Evolutionary conservation across 1,140 invertebrate genomes (phyloP).

Genomic region (Neelides sp.): DNA sequence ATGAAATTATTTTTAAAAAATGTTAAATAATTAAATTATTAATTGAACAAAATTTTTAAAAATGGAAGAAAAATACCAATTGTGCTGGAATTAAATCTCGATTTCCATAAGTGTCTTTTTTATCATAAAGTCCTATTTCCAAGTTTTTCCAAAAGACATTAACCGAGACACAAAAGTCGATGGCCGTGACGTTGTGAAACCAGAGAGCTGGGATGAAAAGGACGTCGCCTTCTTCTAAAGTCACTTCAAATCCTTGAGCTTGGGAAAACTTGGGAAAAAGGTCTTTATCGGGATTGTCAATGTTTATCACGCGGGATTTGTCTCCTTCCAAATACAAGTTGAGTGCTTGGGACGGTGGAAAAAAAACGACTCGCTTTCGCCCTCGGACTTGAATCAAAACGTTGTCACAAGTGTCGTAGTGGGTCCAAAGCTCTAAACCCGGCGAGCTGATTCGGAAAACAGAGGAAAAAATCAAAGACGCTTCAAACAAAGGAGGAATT

Average conservation of each 20-base stretch:
- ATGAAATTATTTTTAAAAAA: slow-evolving; percentile 8
- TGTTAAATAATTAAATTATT: too few species aligned
- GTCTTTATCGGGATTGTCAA: slow-evolving; percentile 41
- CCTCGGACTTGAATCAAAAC: slow-evolving; percentile 45
- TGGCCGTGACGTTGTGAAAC: slow-evolving; percentile 46
- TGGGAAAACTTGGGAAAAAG: slow-evolving; percentile 42
- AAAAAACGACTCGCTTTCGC: slow-evolving; percentile 43
- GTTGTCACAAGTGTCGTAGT: slow-evolving; percentile 54
- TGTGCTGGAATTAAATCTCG: slow-evolving; percentile 41
- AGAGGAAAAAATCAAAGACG: slow-evolving; percentile 43
- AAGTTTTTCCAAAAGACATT: slow-evolving; percentile 51
- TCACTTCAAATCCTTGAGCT: slow-evolving; percentile 37
- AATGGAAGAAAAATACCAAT: slow-evolving; percentile 34
- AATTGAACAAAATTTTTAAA: too few species aligned
- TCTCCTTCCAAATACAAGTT: slow-evolving; percentile 47
- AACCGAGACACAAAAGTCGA: slow-evolving; percentile 43
- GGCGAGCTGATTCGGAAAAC: slow-evolving; percentile 45
- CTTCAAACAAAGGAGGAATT: slow-evolving; percentile 39
- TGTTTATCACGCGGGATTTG: slow-evolving; percentile 46
- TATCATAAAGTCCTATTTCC: slow-evolving; percentile 39
- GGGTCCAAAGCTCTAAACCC: slow-evolving; percentile 46
- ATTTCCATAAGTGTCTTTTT: slow-evolving; percentile 47
- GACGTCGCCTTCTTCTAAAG: slow-evolving; percentile 44
- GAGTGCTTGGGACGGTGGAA: slow-evolving; percentile 41
- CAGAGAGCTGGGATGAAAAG: slow-evolving; percentile 51